Evolutionary conservation across 1,140 invertebrate species (phyloP).

Genomic region (Drosophila auraria): DNA sequence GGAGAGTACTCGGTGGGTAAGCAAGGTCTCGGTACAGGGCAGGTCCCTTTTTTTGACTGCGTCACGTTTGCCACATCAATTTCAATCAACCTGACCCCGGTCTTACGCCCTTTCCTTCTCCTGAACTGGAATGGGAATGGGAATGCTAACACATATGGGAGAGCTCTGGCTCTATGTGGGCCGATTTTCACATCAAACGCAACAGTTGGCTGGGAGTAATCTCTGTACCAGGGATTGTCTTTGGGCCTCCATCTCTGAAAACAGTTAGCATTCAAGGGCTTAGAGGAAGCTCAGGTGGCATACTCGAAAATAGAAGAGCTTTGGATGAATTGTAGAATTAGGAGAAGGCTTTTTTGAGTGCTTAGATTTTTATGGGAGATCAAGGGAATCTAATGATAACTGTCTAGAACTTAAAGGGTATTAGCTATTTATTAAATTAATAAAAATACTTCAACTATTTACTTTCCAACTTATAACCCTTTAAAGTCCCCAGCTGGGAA

Average conservation of each 20-base stretch:
- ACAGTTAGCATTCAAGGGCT: conserved; percentile 21
- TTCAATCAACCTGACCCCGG: conserved; percentile 65
- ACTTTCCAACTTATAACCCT: not conserved
- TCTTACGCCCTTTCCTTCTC: not conserved
- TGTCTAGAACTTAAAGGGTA: too few species aligned
- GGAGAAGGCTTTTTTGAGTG: conserved; percentile 14
- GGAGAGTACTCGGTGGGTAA: not conserved
- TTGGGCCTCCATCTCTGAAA: conserved; percentile 21
- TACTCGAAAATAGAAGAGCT: conserved; percentile 21
- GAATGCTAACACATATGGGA: conserved; percentile 24
- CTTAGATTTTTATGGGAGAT: not conserved
- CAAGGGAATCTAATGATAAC: conserved; percentile 3
- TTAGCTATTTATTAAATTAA: not conserved
- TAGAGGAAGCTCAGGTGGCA: conserved; percentile 24
- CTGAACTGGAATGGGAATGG: conserved; percentile 8
- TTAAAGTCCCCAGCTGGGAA: not conserved
- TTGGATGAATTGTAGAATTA: conserved; percentile 25
- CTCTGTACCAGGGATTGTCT: conserved; percentile 28
- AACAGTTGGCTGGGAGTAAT: conserved; percentile 47
- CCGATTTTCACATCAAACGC: conserved; percentile 43
- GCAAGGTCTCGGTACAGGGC: conserved; percentile 21
- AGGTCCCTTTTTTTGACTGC: conserved; percentile 46
- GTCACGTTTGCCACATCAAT: conserved; percentile 77
- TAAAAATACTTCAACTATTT: not conserved
- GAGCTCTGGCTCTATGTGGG: conserved; percentile 2